phyloP scores from a whole-genome alignment of 2,797 vertebrate genomes.

The Malurus splendens region DNA sequence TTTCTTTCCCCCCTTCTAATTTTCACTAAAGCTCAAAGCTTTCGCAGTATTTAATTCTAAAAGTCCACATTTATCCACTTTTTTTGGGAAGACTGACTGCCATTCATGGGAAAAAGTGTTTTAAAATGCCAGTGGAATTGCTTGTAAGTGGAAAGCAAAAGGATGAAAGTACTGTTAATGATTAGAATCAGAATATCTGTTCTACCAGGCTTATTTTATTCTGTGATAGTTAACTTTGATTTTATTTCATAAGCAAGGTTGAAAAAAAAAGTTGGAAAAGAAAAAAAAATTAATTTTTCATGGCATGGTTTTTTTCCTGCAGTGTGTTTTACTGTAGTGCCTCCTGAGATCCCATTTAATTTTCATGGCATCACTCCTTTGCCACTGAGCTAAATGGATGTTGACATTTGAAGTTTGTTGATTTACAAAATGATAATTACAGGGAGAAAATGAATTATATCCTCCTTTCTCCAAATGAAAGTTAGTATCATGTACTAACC shows the following conservation, averaged over 20 bases:
- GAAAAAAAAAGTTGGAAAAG: not conserved
- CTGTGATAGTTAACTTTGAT: not conserved
- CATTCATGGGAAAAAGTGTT: not conserved
- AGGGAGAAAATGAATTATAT: conserved; percentile 26
- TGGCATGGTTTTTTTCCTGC: not conserved
- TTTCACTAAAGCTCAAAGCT: conserved; percentile 39
- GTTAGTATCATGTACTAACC: not conserved
- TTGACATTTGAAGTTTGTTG: conserved; percentile 55
- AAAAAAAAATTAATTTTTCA: not conserved
- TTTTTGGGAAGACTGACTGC: not conserved
- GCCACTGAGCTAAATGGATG: conserved; percentile 49
- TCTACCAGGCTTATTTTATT: not conserved
- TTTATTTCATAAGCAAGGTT: not conserved
- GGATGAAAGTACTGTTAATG: not conserved
- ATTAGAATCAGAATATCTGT: not conserved
- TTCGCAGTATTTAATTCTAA: conserved; percentile 32
- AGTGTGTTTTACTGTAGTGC: not conserved
- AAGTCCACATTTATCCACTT: conserved; percentile 33
- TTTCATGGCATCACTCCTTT: conserved; percentile 23
- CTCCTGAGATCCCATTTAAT: conserved; percentile 43
- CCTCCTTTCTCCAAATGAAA: not conserved
- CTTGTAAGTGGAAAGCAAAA: not conserved
- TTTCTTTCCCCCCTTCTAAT: conserved; percentile 16
- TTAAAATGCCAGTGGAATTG: not conserved
- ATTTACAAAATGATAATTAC: conserved; percentile 53